Base-by-base conservation (phyloP, 2,113 vertebrate genomes). In the Leptodactylus fuscus region DNA sequence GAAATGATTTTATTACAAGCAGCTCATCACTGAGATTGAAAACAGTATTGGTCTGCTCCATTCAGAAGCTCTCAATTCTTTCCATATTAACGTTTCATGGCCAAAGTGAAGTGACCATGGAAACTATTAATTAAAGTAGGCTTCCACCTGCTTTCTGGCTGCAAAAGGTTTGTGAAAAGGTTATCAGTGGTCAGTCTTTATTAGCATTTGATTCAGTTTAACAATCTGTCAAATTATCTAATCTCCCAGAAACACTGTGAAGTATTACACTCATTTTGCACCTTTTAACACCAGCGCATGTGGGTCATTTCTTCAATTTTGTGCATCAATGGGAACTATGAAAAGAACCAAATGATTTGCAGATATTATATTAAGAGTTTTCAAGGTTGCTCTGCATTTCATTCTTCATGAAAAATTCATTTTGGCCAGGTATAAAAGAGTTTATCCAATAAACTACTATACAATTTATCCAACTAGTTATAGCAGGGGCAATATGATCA, bases 111-210 rank as follows among this genome's bases (percentile, higher is more conserved):
- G 9, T 67, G 78, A 20, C 41, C 78, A 81, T 36, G 27, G 55
- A 46, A 27, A 29, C 62, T 67, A 81, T 81, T 81, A 81, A 81
- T 48, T 81, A 81, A 81, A 81, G 20, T 41, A 65, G 32, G n/a
- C n/a, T 81, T 41, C 13, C 65, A 60, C 55, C 36, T 60, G 22
- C n/a, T 24, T 10, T 38, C 18, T 24, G 6, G 34, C 27, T 53
- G 48, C 32, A 79, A 55, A 53, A 79, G 48, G 76, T 36, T 49
- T 36, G 20, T 32, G 27, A 49, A 18, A 49, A 48, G 36, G 71
- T 46, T 75, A 75, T 16, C 15, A 75, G 44, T 75, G 44, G 73
- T 48, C 44, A 75, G 24, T 75, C 46, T 46, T 41, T 27, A 74
- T 74, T 69, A 74, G 38, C 13, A 48, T 74, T 48, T 73, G 36